Evolutionary conservation across 2,797 vertebrate genomes (phyloP).

Genomic region (Eleutherodactylus coqui): DNA sequence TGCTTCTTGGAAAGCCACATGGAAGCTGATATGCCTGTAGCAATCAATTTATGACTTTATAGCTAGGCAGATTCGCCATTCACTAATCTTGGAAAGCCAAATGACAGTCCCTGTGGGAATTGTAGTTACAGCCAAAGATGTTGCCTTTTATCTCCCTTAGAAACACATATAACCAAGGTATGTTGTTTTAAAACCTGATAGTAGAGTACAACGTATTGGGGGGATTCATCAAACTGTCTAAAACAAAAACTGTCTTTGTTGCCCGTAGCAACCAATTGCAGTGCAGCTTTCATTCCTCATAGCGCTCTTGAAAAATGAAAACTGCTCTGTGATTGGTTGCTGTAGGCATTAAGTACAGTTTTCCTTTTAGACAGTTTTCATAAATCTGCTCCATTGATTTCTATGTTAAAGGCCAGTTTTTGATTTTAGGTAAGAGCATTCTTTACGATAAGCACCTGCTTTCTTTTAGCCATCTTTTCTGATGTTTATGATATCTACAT

Average conservation of each 20-base stretch:
- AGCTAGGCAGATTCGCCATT: not conserved
- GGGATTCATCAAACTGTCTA: no score
- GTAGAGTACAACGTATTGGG: not conserved
- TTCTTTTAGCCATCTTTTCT: not conserved
- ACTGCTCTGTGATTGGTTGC: no score
- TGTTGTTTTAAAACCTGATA: not conserved
- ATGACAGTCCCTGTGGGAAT: not conserved
- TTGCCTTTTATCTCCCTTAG: not conserved
- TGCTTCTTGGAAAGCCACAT: not conserved
- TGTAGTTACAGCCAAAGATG: not conserved
- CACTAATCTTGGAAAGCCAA: not conserved
- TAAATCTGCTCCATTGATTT: no score
- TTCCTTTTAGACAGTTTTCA: no score
- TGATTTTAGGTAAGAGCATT: not conserved
- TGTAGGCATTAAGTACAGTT: no score
- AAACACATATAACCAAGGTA: not conserved
- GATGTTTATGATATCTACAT: not conserved
- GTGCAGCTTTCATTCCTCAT: no score
- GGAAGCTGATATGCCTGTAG: not conserved
- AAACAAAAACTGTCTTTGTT: no score
- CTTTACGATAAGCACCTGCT: not conserved
- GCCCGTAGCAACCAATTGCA: no score
- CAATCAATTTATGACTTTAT: not conserved
- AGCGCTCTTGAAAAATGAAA: no score
- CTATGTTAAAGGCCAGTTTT: not conserved